Evolutionary conservation across 2,113 vertebrate genomes (phyloP).

Genomic region (Monarcha castaneiventris): DNA sequence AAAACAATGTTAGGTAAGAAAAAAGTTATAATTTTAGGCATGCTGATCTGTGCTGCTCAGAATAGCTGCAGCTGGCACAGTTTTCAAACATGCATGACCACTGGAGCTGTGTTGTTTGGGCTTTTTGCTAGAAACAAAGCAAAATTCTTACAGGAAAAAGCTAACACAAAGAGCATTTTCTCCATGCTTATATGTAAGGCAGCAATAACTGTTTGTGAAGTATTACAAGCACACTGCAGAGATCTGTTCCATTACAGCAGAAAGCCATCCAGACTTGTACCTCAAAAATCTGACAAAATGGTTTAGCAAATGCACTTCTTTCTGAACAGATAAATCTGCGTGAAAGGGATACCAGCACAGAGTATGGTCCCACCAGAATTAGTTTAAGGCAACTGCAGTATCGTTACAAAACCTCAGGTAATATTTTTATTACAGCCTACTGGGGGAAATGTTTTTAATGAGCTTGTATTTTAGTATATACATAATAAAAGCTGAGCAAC

Average conservation of each 20-base stretch:
- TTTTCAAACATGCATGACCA: neutral
- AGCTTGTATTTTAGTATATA: neutral
- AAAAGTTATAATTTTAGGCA: neutral
- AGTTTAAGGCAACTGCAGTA: slow-evolving; percentile 71
- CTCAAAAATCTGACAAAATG: neutral
- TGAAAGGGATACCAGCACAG: slow-evolving; percentile 70
- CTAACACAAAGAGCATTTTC: neutral
- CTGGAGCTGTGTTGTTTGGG: neutral
- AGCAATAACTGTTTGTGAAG: neutral
- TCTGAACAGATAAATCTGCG: slow-evolving; percentile 77
- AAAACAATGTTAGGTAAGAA: neutral
- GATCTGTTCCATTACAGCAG: neutral
- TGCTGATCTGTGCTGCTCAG: neutral
- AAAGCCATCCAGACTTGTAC: neutral
- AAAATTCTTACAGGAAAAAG: neutral
- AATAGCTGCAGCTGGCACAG: neutral
- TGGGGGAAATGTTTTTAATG: neutral
- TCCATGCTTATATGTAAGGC: neutral
- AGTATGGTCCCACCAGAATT: slow-evolving; percentile 80
- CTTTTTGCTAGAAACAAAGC: neutral
- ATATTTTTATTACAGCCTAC: neutral
- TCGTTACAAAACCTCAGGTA: slow-evolving; percentile 66
- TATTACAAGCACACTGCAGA: neutral
- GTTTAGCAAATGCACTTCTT: neutral
- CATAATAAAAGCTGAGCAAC: neutral